Evolutionary conservation across 2,113 vertebrate species (phyloP).

Genomic region (Ptilonorhynchus violaceus): DNA sequence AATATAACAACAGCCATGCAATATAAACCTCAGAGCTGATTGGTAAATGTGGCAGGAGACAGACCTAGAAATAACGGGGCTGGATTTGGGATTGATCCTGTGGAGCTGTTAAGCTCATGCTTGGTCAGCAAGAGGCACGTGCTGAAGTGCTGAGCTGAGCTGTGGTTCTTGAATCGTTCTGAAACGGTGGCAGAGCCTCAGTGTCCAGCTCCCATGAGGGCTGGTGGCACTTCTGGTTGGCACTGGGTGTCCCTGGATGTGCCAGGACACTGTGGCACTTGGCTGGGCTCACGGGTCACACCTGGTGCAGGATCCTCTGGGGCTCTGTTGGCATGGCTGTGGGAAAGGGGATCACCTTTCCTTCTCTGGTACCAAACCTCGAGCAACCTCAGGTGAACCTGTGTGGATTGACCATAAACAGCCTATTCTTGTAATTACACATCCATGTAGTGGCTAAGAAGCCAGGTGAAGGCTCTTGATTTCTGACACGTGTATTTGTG

Average conservation of each 20-base stretch:
- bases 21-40: neutral
- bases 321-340: neutral
- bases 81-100: fast-evolving
- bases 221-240: neutral
- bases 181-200: neutral
- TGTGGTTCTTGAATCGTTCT: neutral
- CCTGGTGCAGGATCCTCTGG: neutral
- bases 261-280: neutral
- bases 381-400: neutral
- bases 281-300: fast-evolving
- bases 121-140: neutral
- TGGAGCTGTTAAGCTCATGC: neutral
- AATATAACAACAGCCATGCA: neutral
- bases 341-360: neutral
- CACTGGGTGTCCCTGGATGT: neutral
- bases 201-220: neutral
- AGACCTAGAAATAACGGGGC: neutral
- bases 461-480: neutral
- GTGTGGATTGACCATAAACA: neutral
- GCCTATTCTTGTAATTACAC: fast-evolving
- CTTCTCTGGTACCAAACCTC: neutral
- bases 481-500: neutral
- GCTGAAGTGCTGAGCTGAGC: neutral
- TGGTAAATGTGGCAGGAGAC: neutral
- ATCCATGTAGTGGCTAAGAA: fast-evolving